These are phyloP conservation scores for Perdita meconis DNA, from an alignment of 2,888 invertebrate genomes.

Conservation along the genomic window DNA sequence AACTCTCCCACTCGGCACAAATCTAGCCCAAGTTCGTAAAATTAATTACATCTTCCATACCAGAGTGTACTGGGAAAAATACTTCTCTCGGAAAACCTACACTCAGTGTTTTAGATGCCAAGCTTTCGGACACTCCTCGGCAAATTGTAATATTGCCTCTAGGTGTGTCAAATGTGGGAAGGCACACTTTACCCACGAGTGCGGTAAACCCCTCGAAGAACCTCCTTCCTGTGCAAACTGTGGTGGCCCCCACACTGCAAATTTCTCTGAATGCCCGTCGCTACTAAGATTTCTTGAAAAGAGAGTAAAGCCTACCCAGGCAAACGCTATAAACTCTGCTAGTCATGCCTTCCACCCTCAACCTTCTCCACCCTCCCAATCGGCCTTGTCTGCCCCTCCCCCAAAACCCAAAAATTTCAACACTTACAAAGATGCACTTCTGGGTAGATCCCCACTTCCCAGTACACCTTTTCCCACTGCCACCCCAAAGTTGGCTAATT, in stretches of 20 bases:
- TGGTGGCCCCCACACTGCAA: neutral
- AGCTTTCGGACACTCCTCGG: neutral
- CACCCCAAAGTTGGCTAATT: too few species aligned
- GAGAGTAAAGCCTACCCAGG: too few species aligned
- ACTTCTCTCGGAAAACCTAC: neutral
- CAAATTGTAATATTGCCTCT: neutral
- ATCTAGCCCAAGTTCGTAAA: too few species aligned
- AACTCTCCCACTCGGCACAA: too few species aligned
- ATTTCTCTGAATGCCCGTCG: constrained; percentile 4
- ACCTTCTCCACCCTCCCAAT: neutral
- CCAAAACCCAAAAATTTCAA: too few species aligned
- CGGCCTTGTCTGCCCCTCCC: too few species aligned
- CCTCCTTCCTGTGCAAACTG: constrained; percentile 1
- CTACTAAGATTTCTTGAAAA: neutral
- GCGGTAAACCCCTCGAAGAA: neutral
- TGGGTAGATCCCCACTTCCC: too few species aligned
- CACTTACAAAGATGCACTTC: too few species aligned
- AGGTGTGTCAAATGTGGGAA: constrained; percentile 12
- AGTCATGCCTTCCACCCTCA: too few species aligned
- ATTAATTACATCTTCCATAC: neutral
- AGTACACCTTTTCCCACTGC: too few species aligned
- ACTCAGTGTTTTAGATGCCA: neutral
- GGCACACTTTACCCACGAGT: neutral
- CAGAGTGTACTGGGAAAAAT: neutral
- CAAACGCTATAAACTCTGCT: too few species aligned